Percentiles rank a stretch among this genome's conserved stretches.
Evolutionary conservation across 2,797 vertebrate species (phyloP).

Genomic region (Girardinus metallicus): DNA sequence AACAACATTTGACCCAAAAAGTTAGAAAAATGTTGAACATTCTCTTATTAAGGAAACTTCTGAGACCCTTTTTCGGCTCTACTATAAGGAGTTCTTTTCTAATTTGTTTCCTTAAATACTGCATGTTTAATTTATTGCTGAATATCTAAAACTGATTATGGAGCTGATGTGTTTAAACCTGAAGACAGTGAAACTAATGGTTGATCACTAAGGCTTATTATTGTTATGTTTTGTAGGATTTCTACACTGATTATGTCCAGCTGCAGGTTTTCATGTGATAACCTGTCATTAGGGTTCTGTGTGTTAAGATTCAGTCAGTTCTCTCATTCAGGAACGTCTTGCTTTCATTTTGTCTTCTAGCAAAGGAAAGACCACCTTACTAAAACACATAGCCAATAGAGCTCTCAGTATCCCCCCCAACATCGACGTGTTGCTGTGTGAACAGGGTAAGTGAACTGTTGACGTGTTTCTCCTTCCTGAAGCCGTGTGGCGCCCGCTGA

Average conservation of each 20-base stretch:
- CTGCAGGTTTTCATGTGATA: neutral
- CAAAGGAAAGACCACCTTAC: conserved; percentile 93
- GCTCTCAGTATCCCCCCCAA: conserved; percentile 94
- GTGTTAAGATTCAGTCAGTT: neutral
- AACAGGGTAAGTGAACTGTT: conserved; percentile 83
- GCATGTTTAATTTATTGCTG: neutral
- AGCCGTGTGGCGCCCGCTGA: neutral
- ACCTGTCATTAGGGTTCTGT: neutral
- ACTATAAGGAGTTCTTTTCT: neutral
- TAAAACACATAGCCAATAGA: conserved; percentile 93
- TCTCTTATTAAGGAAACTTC: neutral
- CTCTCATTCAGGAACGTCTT: neutral
- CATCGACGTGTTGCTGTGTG: conserved; percentile 93
- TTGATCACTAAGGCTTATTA: neutral
- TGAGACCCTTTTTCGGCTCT: neutral
- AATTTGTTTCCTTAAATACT: too few relatives aligned
- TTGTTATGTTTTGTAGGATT: neutral
- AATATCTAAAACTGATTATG: neutral
- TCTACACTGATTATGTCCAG: neutral
- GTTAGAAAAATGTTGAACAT: neutral
- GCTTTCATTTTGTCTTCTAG: conserved; percentile 60
- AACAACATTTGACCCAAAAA: too few relatives aligned
- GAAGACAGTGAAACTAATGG: neutral
- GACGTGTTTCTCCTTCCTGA: neutral
- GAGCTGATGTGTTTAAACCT: neutral